Conservation (phyloP, 2,113 vertebrate genomes). For the Thryonomys swinderianus region DNA sequence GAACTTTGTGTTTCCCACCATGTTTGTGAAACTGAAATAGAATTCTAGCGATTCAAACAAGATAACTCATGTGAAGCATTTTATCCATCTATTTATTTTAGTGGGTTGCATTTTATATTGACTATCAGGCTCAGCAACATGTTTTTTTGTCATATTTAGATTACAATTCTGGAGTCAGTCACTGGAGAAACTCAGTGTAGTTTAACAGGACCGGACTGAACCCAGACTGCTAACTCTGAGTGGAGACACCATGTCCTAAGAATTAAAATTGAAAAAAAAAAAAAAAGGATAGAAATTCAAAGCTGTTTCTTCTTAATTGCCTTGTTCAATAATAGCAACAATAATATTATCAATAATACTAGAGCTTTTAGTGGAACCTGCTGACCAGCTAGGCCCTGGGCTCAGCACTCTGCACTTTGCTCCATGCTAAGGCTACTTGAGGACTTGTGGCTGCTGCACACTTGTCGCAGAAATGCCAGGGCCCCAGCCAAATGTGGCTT, state of each 20-base stretch:
- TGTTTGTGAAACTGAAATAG: background rate
- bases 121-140: background rate
- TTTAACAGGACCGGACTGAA: background rate
- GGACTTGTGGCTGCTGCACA: too few relatives aligned
- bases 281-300: background rate
- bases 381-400: fast-evolving
- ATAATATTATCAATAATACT: background rate
- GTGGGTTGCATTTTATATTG: background rate
- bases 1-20: background rate
- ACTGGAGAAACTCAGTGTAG: background rate
- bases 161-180: background rate
- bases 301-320: background rate
- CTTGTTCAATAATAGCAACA: background rate
- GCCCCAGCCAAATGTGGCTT: too few relatives aligned
- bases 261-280: background rate
- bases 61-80: background rate
- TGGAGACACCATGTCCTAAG: background rate
- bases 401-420: background rate
- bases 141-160: background rate
- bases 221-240: background rate
- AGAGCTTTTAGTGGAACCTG: background rate
- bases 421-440: too few relatives aligned
- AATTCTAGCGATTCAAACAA: background rate
- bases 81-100: background rate
- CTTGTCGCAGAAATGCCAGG: too few relatives aligned